phyloP scores from a whole-genome alignment of 2,797 vertebrate genomes.

The Sciurus carolinensis region DNA sequence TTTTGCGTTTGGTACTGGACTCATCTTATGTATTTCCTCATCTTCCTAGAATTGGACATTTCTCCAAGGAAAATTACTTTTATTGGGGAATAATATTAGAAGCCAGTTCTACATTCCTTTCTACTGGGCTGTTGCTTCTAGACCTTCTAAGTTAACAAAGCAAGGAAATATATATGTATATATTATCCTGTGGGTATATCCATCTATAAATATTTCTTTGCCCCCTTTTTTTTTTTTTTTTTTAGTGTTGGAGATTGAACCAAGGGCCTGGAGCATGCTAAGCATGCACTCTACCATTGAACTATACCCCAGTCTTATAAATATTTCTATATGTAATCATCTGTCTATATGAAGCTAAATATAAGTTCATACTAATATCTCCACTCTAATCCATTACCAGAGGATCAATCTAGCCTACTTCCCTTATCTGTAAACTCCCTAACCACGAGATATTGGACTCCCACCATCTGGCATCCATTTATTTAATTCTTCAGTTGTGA shows the following conservation, averaged over 20 bases:
- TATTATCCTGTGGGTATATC: background rate
- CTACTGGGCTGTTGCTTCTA: background rate
- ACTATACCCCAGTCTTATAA: background rate
- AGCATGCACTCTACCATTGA: background rate
- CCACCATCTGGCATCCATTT: background rate
- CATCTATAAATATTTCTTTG: background rate
- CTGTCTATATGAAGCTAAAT: constrained; percentile 30
- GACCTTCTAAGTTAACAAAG: background rate
- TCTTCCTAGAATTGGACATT: background rate
- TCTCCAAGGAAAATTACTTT: constrained; percentile 11
- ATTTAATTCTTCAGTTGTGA: constrained; percentile 44
- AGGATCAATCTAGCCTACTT: background rate
- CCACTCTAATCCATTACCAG: background rate
- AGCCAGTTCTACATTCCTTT: background rate
- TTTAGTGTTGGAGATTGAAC: background rate
- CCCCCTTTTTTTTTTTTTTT: background rate
- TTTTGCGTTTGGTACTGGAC: background rate
- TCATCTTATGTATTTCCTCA: background rate
- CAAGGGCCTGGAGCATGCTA: background rate
- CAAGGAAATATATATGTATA: background rate
- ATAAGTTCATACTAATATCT: background rate
- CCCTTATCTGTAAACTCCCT: background rate
- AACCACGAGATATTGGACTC: background rate
- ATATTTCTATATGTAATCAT: background rate
- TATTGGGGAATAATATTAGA: constrained; percentile 16